phyloP scores from a whole-genome alignment of 2,113 vertebrate genomes.

The Climacteris rufus region DNA sequence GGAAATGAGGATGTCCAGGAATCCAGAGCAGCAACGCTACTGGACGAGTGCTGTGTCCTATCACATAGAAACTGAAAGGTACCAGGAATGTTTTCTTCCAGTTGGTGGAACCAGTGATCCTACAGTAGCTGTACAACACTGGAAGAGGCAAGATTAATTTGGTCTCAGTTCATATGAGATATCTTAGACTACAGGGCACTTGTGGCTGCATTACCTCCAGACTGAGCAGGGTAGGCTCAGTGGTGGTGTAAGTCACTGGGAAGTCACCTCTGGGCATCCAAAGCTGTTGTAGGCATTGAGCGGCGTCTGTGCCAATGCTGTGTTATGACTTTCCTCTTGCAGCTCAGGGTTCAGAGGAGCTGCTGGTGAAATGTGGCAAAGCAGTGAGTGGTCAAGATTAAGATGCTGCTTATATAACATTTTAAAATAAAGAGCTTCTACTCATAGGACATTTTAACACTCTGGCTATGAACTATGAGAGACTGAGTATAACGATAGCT shows the following conservation, averaged over 20 bases:
- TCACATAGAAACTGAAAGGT: not conserved
- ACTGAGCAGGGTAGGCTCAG: not conserved
- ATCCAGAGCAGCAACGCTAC: not conserved
- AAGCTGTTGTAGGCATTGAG: rapidly evolving
- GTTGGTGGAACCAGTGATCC: not conserved
- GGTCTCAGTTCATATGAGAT: rapidly evolving
- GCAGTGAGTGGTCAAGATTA: not conserved
- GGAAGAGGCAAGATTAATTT: not conserved
- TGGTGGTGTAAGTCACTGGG: not conserved
- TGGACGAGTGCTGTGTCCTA: rapidly evolving
- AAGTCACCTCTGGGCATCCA: not conserved
- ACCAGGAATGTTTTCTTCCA: not conserved
- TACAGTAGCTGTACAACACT: not conserved
- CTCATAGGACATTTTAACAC: not conserved
- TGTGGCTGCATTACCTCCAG: not conserved
- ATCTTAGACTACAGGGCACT: not conserved
- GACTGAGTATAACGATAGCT: not conserved
- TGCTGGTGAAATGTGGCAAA: not conserved
- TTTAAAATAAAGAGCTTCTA: not conserved
- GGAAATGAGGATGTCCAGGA: not conserved
- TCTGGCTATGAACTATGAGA: not conserved
- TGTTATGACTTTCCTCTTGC: not conserved
- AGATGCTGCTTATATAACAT: not conserved
- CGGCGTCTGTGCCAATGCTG: not conserved
- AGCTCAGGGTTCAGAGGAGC: not conserved